phyloP scores from a whole-genome alignment of 2,797 vertebrate genomes.

The Tolypeutes matacus region DNA sequence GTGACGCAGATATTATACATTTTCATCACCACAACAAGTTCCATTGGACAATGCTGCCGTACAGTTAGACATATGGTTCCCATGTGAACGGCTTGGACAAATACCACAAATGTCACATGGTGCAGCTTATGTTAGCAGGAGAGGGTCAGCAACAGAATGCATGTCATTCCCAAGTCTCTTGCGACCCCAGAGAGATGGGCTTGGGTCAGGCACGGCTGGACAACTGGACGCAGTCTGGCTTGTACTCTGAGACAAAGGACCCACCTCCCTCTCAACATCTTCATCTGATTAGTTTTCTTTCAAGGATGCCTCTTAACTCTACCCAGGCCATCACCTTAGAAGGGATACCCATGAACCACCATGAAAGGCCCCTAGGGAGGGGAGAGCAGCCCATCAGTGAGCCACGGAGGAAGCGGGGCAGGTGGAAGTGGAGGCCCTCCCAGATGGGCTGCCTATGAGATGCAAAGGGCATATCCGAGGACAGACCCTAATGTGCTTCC shows the following conservation, averaged over 20 bases:
- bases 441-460: rapidly evolving
- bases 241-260: not conserved
- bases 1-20: not conserved
- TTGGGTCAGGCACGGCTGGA: not conserved
- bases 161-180: not conserved
- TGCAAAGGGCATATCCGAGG: not conserved
- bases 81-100: not conserved
- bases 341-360: not conserved
- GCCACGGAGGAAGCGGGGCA: not conserved
- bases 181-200: not conserved
- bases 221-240: not conserved
- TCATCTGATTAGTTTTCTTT: not conserved
- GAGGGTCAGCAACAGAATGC: not conserved
- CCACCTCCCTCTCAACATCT: not conserved
- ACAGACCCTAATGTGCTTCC: too few relatives aligned
- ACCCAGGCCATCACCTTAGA: not conserved
- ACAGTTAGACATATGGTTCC: not conserved
- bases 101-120: not conserved
- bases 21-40: not conserved
- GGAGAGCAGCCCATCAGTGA: not conserved
- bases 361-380: not conserved
- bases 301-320: not conserved
- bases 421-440: not conserved
- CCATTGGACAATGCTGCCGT: not conserved
- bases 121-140: not conserved